phyloP scores from a whole-genome alignment of 1,140 invertebrate species.

The Cherax quadricarinatus region DNA sequence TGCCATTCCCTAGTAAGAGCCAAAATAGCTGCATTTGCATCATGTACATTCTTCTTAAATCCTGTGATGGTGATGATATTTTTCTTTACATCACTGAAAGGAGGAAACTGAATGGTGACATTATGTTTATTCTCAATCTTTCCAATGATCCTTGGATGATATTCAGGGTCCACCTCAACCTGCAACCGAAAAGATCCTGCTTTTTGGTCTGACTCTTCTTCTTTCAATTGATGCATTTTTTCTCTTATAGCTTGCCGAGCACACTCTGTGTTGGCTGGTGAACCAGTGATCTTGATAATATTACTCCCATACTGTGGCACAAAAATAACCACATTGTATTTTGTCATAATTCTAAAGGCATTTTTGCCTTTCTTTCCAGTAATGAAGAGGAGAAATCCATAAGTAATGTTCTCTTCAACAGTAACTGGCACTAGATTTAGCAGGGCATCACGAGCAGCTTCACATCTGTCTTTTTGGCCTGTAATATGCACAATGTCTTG shows the following conservation, averaged over 20 bases:
- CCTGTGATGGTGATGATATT: slow-evolving; percentile 93
- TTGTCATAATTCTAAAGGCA: slow-evolving; percentile 91
- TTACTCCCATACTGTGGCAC: slow-evolving; percentile 86
- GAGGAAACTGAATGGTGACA: slow-evolving; percentile 95
- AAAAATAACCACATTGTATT: slow-evolving; percentile 91
- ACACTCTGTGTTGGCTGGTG: slow-evolving; percentile 88
- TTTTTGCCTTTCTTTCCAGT: slow-evolving; percentile 95
- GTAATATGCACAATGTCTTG: slow-evolving; percentile 90
- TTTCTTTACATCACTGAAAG: slow-evolving; percentile 85
- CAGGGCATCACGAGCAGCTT: slow-evolving; percentile 89
- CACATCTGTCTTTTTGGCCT: slow-evolving; percentile 89
- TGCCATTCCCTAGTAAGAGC: slow-evolving; percentile 94
- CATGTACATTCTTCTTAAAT: slow-evolving; percentile 90
- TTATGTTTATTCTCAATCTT: slow-evolving; percentile 89
- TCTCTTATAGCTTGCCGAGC: slow-evolving; percentile 90
- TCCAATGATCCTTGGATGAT: slow-evolving; percentile 95
- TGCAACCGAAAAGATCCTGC: slow-evolving; percentile 80
- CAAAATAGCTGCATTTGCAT: slow-evolving; percentile 92
- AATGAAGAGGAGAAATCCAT: slow-evolving; percentile 93
- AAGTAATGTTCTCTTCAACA: slow-evolving; percentile 91
- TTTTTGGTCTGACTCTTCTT: slow-evolving; percentile 89
- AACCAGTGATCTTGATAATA: slow-evolving; percentile 82
- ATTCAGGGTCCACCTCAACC: slow-evolving; percentile 91
- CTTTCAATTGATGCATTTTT: slow-evolving; percentile 88
- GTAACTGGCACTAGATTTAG: slow-evolving; percentile 90